phyloP scores from a whole-genome alignment of 2,888 invertebrate genomes.

The Physocephala rufipes region DNA sequence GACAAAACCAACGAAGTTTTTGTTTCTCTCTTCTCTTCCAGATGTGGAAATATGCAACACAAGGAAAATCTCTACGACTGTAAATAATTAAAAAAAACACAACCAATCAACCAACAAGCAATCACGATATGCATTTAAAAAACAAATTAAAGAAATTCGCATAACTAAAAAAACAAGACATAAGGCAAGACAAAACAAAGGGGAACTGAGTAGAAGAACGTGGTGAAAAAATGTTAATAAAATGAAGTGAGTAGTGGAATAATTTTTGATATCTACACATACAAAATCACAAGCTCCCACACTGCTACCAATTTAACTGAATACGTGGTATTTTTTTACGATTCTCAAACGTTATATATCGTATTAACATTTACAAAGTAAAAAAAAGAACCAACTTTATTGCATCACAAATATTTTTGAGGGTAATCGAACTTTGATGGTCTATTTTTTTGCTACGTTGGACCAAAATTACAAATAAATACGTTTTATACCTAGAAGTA shows the following conservation, averaged over 20 bases:
- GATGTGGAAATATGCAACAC: no score
- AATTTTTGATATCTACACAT: background rate
- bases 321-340: background rate
- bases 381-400: background rate
- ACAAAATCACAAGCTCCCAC: background rate
- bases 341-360: no score
- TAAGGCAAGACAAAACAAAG: background rate
- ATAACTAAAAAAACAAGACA: background rate
- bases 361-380: background rate
- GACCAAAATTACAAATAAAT: no score
- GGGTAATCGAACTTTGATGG: background rate
- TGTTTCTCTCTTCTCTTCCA: no score
- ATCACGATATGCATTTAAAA: constrained; percentile 6
- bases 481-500: no score
- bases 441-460: background rate
- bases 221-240: background rate
- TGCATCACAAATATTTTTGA: background rate
- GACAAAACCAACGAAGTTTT: no score
- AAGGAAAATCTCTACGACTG: background rate
- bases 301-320: background rate
- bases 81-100: background rate
- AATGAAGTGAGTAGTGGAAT: background rate
- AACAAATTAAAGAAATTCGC: background rate
- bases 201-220: background rate
- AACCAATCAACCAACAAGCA: background rate